These are phyloP conservation scores for Burhinus oedicnemus DNA, from an alignment of 2,113 vertebrate genomes.

Conservation along the genomic window DNA sequence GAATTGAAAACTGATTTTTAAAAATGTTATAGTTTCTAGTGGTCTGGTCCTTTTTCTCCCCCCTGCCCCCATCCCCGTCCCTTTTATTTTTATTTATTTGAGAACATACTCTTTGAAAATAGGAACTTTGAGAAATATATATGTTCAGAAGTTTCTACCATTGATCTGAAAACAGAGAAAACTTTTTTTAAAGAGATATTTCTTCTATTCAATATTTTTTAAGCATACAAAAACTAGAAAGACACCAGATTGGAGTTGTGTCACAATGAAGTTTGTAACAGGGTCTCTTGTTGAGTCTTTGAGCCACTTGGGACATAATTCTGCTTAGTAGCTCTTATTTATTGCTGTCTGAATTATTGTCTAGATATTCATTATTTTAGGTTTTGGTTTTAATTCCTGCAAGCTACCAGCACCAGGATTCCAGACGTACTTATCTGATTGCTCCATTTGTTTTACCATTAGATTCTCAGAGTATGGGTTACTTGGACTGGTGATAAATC, in stretches of 20 bases:
- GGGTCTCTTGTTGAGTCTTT: not conserved
- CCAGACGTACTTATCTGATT: not conserved
- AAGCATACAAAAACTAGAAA: not conserved
- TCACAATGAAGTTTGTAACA: not conserved
- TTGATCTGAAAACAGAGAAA: not conserved
- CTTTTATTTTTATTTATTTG: not conserved
- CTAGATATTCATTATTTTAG: not conserved
- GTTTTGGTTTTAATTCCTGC: not conserved
- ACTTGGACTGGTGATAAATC: not conserved
- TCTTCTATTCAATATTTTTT: not conserved
- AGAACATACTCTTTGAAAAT: not conserved
- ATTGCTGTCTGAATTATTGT: not conserved
- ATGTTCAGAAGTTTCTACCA: not conserved
- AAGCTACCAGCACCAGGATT: not conserved
- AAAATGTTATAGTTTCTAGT: not conserved
- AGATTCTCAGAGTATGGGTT: not conserved
- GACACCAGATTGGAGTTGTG: rapidly evolving
- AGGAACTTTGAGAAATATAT: not conserved
- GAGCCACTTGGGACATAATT: not conserved
- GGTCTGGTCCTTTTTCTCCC: rapidly evolving
- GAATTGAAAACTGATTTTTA: not conserved
- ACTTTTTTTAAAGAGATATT: not conserved
- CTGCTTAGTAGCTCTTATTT: not conserved
- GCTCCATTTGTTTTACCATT: not conserved
- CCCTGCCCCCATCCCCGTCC: no score